Percentiles rank a stretch among this genome's conserved stretches.
Evolutionary conservation across 2,888 invertebrate species (phyloP).

Genomic region (Drosophila neotestacea): DNA sequence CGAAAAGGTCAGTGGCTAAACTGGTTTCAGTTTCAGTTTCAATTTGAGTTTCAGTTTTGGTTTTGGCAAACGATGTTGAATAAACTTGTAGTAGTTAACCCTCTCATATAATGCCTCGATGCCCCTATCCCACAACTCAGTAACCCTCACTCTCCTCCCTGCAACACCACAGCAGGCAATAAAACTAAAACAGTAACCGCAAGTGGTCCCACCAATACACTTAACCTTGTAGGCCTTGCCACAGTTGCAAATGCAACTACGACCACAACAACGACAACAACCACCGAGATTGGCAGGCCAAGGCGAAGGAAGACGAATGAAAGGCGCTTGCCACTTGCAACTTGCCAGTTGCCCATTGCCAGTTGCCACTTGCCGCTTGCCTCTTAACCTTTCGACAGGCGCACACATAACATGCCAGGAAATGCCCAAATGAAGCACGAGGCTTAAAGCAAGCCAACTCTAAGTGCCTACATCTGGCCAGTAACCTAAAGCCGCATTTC

Average conservation of each 20-base stretch:
- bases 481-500: conserved; percentile 10
- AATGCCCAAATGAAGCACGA: conserved; percentile 53
- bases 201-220: conserved; percentile 50
- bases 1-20: conserved; percentile 74
- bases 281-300: conserved; percentile 59
- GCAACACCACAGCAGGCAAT: conserved; percentile 12
- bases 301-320: conserved; percentile 67
- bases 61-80: conserved; percentile 26
- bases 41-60: conserved; percentile 4
- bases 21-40: conserved; percentile 51
- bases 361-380: conserved; percentile 25
- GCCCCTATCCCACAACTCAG: not conserved
- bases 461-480: conserved; percentile 18
- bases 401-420: conserved; percentile 67
- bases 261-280: conserved; percentile 16
- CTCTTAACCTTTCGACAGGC: conserved; percentile 68
- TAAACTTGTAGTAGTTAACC: conserved; percentile 22
- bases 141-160: not conserved
- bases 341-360: not conserved
- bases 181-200: conserved; percentile 49
- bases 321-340: conserved; percentile 38
- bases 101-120: not conserved
- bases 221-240: conserved; percentile 81
- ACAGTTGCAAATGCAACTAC: conserved; percentile 65
- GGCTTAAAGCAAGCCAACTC: conserved; percentile 37